Conservation (phyloP, 2,113 vertebrate species). For the Forbesichthys papilliferus region DNA sequence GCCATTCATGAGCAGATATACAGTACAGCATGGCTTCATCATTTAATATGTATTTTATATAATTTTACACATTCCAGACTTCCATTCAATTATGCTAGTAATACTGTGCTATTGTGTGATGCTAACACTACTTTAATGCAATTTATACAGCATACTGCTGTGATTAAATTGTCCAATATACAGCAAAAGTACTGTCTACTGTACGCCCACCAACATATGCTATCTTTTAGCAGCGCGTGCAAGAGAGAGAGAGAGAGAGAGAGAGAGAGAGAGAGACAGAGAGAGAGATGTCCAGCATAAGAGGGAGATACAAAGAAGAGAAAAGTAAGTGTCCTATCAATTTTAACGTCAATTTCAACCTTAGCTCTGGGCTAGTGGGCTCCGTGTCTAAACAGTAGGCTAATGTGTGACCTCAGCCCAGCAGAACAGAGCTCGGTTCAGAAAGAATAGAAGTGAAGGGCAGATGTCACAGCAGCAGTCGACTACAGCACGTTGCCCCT, state of each 20-base stretch:
- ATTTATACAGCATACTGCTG: too few species aligned
- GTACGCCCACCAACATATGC: too few species aligned
- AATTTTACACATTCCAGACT: too few species aligned
- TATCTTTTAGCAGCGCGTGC: background rate
- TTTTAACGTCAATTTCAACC: constrained; percentile 67
- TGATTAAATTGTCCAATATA: too few species aligned
- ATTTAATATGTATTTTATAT: too few species aligned
- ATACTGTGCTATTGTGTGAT: too few species aligned
- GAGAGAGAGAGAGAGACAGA: background rate
- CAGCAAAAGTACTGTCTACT: too few species aligned
- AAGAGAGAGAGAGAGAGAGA: constrained; percentile 7
- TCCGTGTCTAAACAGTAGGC: constrained; percentile 61
- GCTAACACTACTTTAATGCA: too few species aligned
- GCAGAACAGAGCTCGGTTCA: constrained; percentile 19
- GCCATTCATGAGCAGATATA: background rate
- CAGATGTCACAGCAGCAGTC: constrained; percentile 23
- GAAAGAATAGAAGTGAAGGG: constrained; percentile 26
- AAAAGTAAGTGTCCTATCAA: constrained; percentile 51
- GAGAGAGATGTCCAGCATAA: constrained; percentile 5
- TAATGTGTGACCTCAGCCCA: constrained; percentile 65
- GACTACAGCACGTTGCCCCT: constrained; percentile 22
- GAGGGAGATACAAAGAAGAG: constrained; percentile 14
- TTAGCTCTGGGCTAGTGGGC: constrained; percentile 50
- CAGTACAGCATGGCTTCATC: background rate
- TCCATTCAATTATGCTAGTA: too few species aligned